Conservation (phyloP, 2,888 invertebrate genomes). For the Dolichopus griseipennis region DNA sequence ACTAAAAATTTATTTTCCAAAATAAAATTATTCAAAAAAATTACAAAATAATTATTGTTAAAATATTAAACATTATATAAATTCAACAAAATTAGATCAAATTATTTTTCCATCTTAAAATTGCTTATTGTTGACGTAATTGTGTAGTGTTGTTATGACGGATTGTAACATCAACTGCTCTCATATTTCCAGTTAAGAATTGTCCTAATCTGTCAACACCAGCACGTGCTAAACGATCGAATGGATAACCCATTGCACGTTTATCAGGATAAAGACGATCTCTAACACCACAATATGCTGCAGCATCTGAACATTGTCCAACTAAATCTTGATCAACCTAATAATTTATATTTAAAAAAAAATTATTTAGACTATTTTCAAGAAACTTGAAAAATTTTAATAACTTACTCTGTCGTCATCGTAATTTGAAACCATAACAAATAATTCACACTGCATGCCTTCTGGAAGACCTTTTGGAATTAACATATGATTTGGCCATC, state of each 20-base stretch:
- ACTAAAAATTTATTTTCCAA: too few relatives aligned
- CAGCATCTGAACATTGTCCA: slow-evolving; percentile 60
- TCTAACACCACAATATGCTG: slow-evolving; percentile 69
- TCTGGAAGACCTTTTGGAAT: slow-evolving; percentile 55
- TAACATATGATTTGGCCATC: slow-evolving; percentile 72
- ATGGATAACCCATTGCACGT: slow-evolving; percentile 78
- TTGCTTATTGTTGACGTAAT: slow-evolving; percentile 23
- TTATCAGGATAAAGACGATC: slow-evolving; percentile 72
- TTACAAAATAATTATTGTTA: too few relatives aligned
- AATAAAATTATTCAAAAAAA: too few relatives aligned
- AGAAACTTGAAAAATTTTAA: too few relatives aligned
- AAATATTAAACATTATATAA: too few relatives aligned
- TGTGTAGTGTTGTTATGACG: slow-evolving; percentile 51
- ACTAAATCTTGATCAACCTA: slow-evolving; percentile 39
- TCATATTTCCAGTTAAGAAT: slow-evolving; percentile 72
- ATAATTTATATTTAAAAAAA: not conserved
- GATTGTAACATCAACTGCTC: slow-evolving; percentile 50
- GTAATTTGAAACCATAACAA: slow-evolving; percentile 65
- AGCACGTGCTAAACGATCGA: slow-evolving; percentile 59
- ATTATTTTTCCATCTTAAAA: too few relatives aligned
- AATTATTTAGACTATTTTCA: not conserved
- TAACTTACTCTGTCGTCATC: slow-evolving; percentile 45
- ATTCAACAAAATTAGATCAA: too few relatives aligned
- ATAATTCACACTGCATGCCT: slow-evolving; percentile 56
- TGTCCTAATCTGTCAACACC: slow-evolving; percentile 51